These are phyloP conservation scores for Netelia melanura DNA, from an alignment of 2,888 invertebrate species.

Conservation along the genomic window DNA sequence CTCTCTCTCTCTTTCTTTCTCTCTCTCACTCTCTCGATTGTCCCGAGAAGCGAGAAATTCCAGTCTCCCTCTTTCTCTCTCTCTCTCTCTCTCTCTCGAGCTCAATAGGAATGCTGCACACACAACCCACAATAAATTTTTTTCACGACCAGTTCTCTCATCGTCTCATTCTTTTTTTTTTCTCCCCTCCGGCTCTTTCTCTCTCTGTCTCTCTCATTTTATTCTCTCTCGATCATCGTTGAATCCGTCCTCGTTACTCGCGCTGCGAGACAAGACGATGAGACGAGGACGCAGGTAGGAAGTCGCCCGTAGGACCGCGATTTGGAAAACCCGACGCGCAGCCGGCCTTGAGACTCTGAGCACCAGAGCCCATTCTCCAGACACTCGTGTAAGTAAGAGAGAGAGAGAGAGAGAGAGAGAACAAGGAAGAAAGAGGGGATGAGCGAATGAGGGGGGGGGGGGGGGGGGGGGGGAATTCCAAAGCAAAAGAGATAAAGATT, in stretches of 20 bases:
- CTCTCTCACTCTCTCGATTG: constrained; percentile 1
- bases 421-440: constrained; percentile 23
- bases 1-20: not conserved
- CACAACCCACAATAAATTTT: constrained; percentile 30
- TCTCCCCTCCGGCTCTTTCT: constrained; percentile 20
- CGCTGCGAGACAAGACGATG: constrained; percentile 51
- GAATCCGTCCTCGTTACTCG: constrained; percentile 40
- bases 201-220: not conserved
- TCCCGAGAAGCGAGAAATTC: constrained; percentile 40
- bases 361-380: constrained; percentile 69
- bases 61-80: not conserved
- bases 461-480: constrained; percentile 64
- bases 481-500: constrained; percentile 57
- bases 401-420: constrained; percentile 69
- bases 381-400: constrained; percentile 47
- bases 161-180: constrained; percentile 12
- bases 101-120: constrained; percentile 6
- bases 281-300: constrained; percentile 80
- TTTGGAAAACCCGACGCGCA: constrained; percentile 81
- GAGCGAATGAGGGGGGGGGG: constrained; percentile 43
- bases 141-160: constrained; percentile 44
- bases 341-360: constrained; percentile 79
- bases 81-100: not conserved
- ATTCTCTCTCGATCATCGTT: not conserved
- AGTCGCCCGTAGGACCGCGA: constrained; percentile 78